A percentile compares a stretch with the other conserved stretches of the same genome.
Conservation (phyloP, 2,888 invertebrate species). For the Eupithecia subfuscata region DNA sequence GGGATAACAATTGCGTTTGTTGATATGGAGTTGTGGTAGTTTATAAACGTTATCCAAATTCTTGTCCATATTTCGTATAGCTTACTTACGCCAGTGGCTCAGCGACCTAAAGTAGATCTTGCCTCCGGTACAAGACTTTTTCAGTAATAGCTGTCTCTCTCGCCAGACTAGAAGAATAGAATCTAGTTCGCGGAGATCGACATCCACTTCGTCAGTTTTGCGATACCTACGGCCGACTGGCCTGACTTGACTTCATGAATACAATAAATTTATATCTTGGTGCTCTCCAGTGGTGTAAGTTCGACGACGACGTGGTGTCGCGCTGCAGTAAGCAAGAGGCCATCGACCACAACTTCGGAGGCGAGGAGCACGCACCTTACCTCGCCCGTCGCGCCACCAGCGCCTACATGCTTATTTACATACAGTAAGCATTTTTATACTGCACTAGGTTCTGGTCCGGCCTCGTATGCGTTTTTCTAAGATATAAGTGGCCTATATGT, state of each 20-base stretch:
- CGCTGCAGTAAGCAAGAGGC: conserved; percentile 97
- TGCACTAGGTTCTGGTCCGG: background rate
- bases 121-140: no score
- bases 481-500: background rate
- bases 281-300: conserved; percentile 94
- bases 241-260: background rate
- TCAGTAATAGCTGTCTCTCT: no score
- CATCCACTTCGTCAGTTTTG: no score
- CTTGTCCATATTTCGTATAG: no score
- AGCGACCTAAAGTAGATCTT: no score
- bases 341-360: conserved; percentile 98
- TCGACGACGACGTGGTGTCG: conserved; percentile 99
- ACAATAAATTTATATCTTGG: background rate
- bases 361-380: conserved; percentile 94
- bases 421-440: conserved; percentile 76
- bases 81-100: no score
- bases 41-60: no score
- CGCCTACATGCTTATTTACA: conserved; percentile 99
- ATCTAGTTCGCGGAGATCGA: no score
- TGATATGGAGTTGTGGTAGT: no score
- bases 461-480: background rate
- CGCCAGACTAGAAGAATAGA: no score
- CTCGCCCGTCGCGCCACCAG: conserved; percentile 97
- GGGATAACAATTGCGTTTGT: no score
- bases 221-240: background rate